Conservation (phyloP, 53 echinoderm and acorn worm species). For the Zoroaster sp. region DNA sequence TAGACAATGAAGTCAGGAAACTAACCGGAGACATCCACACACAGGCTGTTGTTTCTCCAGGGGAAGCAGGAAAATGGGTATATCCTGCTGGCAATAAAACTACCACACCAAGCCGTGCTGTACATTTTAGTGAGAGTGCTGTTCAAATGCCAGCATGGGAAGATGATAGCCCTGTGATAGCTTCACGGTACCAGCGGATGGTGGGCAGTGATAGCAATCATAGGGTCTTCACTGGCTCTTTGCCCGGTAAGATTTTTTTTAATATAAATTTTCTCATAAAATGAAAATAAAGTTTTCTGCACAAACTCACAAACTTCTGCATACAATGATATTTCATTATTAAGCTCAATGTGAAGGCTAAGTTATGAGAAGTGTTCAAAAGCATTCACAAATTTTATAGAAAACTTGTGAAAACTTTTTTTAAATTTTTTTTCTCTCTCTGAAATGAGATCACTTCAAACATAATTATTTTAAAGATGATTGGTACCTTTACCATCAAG, state of each 20-base stretch:
- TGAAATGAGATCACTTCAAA: too few relatives aligned
- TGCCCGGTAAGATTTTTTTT: slow-evolving; percentile 74
- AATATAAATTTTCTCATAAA: too few relatives aligned
- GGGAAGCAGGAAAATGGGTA: slow-evolving; percentile 55
- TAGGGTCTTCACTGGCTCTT: slow-evolving; percentile 73
- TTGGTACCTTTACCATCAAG: too few relatives aligned
- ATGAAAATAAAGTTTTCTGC: too few relatives aligned
- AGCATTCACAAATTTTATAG: too few relatives aligned
- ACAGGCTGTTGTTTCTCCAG: slow-evolving; percentile 7
- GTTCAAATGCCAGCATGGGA: slow-evolving; percentile 27
- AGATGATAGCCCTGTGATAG: background rate
- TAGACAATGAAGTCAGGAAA: slow-evolving; percentile 88
- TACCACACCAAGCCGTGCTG: background rate
- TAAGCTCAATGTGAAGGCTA: too few relatives aligned
- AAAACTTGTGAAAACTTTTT: too few relatives aligned
- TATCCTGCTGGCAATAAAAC: slow-evolving; percentile 54
- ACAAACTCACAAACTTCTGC: too few relatives aligned
- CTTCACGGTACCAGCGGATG: slow-evolving; percentile 71
- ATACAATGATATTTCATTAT: too few relatives aligned
- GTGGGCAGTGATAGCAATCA: slow-evolving; percentile 60
- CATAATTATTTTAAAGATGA: too few relatives aligned
- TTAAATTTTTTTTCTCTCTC: too few relatives aligned
- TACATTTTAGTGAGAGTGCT: slow-evolving; percentile 15
- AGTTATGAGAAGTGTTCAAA: too few relatives aligned
- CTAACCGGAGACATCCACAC: slow-evolving; percentile 68